Evolutionary conservation across 2,113 vertebrate genomes (phyloP).

Genomic region (Xiphorhynchus elegans): DNA sequence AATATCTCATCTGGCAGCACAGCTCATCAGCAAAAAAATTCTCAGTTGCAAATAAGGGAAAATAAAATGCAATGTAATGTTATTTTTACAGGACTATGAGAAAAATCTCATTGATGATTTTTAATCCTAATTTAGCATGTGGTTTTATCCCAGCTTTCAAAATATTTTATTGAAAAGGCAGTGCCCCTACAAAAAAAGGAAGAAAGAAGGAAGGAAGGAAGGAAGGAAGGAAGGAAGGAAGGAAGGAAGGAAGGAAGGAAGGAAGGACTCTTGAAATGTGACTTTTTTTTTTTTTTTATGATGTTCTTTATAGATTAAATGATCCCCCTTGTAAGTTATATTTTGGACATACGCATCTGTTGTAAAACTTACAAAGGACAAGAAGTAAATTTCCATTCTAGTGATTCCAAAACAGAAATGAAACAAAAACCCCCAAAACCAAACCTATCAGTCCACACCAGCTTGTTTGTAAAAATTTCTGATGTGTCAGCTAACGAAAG

Average conservation of each 20-base stretch:
- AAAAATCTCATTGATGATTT: background rate
- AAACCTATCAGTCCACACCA: background rate
- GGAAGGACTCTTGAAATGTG: background rate
- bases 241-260: background rate
- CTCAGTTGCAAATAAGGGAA: background rate
- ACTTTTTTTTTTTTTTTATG: too few species aligned
- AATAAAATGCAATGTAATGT: background rate
- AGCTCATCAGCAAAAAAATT: background rate
- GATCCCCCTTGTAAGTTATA: fast-evolving
- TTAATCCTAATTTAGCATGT: background rate
- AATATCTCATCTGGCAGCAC: background rate
- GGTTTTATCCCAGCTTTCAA: background rate
- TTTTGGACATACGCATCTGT: background rate
- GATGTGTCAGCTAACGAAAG: background rate
- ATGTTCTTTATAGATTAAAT: background rate
- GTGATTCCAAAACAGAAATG: background rate
- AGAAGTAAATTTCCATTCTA: background rate
- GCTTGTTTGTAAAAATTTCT: background rate
- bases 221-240: background rate
- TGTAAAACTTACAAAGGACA: background rate
- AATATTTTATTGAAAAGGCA: background rate
- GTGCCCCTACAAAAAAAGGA: fast-evolving
- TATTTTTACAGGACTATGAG: background rate
- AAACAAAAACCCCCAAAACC: background rate
- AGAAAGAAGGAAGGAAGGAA: background rate